Evolutionary conservation across 2,113 vertebrate species (phyloP).

Genomic region (Notothenia coriiceps): DNA sequence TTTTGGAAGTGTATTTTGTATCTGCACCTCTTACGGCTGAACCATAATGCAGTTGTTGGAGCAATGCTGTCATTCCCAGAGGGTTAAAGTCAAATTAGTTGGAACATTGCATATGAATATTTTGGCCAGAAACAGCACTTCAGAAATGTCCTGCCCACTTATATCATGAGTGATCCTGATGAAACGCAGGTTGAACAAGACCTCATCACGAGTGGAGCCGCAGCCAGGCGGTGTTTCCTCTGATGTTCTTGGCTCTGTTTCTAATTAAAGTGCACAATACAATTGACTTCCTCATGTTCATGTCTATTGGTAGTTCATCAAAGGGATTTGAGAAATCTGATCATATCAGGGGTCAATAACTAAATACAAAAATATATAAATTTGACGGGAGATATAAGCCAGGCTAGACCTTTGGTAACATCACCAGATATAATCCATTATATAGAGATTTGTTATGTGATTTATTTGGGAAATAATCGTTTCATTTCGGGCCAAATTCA

Average conservation of each 20-base stretch:
- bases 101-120: conserved; percentile 39
- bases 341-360: neutral
- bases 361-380: conserved; percentile 30
- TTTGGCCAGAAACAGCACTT: conserved; percentile 28
- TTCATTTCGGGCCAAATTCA: neutral
- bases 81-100: conserved; percentile 44
- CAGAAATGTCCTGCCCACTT: conserved; percentile 31
- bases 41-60: conserved; percentile 21
- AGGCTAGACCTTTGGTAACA: neutral
- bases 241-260: conserved; percentile 38
- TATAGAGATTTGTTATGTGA: neutral
- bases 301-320: conserved; percentile 17
- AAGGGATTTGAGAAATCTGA: conserved; percentile 13
- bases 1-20: conserved; percentile 22
- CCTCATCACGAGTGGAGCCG: neutral
- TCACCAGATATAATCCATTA: conserved; percentile 7
- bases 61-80: conserved; percentile 30
- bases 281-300: conserved; percentile 16
- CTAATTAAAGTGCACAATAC: conserved; percentile 24
- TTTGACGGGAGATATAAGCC: neutral
- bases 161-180: conserved; percentile 51
- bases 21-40: conserved; percentile 19
- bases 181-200: conserved; percentile 45
- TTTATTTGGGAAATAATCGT: neutral
- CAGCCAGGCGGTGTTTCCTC: conserved; percentile 24